phyloP scores from a whole-genome alignment of 2,797 vertebrate species.

The Phrynocephalus forsythii region DNA sequence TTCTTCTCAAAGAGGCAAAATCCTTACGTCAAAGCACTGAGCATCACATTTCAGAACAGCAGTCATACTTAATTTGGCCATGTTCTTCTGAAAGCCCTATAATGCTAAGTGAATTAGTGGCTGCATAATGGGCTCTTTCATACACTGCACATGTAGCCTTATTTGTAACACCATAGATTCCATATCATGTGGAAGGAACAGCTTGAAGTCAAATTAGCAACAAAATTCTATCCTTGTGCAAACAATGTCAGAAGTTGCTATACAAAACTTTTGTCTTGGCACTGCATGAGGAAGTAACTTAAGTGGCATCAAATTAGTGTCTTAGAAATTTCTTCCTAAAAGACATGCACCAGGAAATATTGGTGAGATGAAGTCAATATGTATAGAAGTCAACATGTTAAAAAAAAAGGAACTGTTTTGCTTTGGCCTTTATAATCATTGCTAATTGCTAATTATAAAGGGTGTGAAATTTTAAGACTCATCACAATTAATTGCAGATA shows the following conservation, averaged over 20 bases:
- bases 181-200: not conserved
- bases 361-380: not conserved
- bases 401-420: constrained; percentile 17
- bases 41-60: not conserved
- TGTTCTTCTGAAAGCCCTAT: not conserved
- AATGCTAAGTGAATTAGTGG: not conserved
- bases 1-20: not conserved
- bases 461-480: not conserved
- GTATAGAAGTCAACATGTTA: constrained; percentile 1
- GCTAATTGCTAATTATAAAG: constrained; percentile 23
- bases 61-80: not conserved
- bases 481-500: constrained; percentile 28
- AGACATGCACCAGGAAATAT: not conserved
- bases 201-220: not conserved
- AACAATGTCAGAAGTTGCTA: not conserved
- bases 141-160: not conserved
- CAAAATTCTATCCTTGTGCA: not conserved
- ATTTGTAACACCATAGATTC: not conserved
- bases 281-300: not conserved
- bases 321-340: constrained; percentile 26
- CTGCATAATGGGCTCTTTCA: constrained; percentile 25
- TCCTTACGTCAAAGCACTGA: not conserved
- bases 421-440: not conserved
- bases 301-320: constrained; percentile 29
- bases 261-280: not conserved